Evolutionary conservation across 2,888 invertebrate species (phyloP), one percentile per base, ranked within the genome.

Genomic region (Lypha dubia): DNA sequence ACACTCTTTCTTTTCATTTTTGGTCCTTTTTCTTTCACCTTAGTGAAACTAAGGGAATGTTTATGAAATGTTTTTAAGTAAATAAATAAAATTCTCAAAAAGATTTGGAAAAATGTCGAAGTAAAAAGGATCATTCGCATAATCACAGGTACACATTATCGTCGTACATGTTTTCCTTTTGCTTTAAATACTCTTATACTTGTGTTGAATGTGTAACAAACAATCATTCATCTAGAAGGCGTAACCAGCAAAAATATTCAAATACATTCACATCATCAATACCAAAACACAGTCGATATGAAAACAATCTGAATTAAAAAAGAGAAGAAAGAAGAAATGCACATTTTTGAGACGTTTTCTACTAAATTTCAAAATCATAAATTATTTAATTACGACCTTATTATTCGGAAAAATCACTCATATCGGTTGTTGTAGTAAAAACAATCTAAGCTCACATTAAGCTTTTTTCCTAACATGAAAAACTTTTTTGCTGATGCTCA

Each of bases 191-290:
- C 53, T 67, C 49, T n/a, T n/a, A n/a, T n/a, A n/a, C 32, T 84
- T 77, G 71, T 51, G 67, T 80, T 77, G 76, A 46, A 76, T 84
- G 76, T 84, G 71, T 73, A 84, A 62, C 79, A 74, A 70, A 49
- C 60, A 70, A 24, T 41, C 65, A 67, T 9, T 8, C 67, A 51
- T 38, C 53, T 53, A 53, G 24, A 1, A n/a, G 44, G 46, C 35
- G n/a, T 44, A 53, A 56, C 44, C 41, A 60, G 49, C 17, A 60
- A 49, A 24, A 68, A 71, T n/a, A 65, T 60, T 17, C 38, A 75
- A 5, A 70, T 62, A 35, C 35, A 41, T 8, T 1, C 32, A 22
- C 22, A 49, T 35, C 13, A 60, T 17, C 24, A 44, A 58, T 58
- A n/a, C n/a, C 2, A 4, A 68, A 38, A 24, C 17, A 67, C 51